Base-by-base conservation (phyloP, 2,113 vertebrate genomes). In the Bucco capensis region DNA sequence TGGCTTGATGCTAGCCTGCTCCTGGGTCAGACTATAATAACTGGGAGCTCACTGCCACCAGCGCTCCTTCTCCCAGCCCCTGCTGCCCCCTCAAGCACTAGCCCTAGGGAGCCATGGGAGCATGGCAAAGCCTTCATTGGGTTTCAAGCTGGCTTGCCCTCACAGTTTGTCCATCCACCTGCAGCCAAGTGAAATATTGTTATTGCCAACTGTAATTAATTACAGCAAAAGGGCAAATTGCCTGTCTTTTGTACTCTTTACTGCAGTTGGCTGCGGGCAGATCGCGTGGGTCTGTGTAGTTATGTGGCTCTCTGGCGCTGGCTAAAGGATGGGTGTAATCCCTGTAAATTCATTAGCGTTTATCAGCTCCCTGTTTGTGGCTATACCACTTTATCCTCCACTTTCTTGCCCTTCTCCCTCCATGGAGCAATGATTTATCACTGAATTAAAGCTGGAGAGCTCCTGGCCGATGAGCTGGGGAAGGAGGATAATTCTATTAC, bases 401-500 rank as follows among this genome's bases (percentile, higher is more conserved):
- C 51, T 46, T 72, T 57, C 89, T 73, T 91, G 71, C 81, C 33
- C 50, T 84, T 84, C 83, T 88, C 7, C 60, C 46, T 92, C n/a
- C 67, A 16, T 2, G 31, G 56, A 94, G 75, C 42, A 76, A 51
- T 83, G 86, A 96, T 94, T 89, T 80, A 91, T 91, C 1, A 10
- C 67, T 64, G 84, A 67, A 92, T 92, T 95, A 96, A 93, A 89
- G 92, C 70, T 0, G 0, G 47, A 81, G 65, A 88, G 83, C 65
- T 88, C 54, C 71, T 25, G 5, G 74, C 37, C 0, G 8, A 92
- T 7, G 62, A 92, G 84, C 70, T 78, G 74, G 54, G 62, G 67
- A 93, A 84, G 84, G 71, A 96, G 90, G 78, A 89, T 94, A 90
- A 94, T 95, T 96, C 74, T 51, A 66, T 95, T 92, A 70, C 89